phyloP scores from a whole-genome alignment of 2,797 vertebrate species.

The Pangasius djambal region DNA sequence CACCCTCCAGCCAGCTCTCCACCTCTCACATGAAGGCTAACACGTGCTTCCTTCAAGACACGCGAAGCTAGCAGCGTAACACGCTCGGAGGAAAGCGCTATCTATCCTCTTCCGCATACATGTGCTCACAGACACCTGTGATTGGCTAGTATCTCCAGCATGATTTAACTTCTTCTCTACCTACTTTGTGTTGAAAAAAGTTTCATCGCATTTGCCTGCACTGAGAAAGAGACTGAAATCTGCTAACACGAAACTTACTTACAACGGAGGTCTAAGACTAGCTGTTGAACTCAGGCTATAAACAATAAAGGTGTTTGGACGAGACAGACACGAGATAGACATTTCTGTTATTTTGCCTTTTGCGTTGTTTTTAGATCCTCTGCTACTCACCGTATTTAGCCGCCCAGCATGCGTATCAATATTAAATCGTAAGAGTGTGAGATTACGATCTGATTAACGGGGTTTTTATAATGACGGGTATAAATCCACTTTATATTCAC shows the following conservation, averaged over 20 bases:
- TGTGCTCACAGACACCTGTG: not conserved
- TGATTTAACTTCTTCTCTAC: not conserved
- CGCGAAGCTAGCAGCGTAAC: not conserved
- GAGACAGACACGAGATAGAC: too few relatives aligned
- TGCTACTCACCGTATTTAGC: not conserved
- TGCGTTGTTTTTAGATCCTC: not conserved
- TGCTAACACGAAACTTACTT: not conserved
- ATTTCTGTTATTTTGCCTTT: too few relatives aligned
- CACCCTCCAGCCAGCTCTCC: not conserved
- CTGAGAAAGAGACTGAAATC: not conserved
- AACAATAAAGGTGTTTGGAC: too few relatives aligned
- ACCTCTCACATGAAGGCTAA: not conserved
- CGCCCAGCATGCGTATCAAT: too few relatives aligned
- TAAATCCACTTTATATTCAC: too few relatives aligned
- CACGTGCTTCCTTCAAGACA: not conserved
- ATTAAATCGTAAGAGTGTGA: too few relatives aligned
- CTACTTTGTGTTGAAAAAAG: not conserved
- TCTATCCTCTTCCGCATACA: not conserved
- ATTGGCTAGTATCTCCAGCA: not conserved
- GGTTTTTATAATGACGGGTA: too few relatives aligned
- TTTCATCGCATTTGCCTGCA: too few relatives aligned
- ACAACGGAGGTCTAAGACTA: not conserved
- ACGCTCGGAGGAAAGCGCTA: not conserved
- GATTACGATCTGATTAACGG: too few relatives aligned
- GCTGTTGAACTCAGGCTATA: too few relatives aligned